Evolutionary conservation across 2,888 invertebrate genomes (phyloP), one percentile per base, ranked within the genome.

Genomic region (Andrena trimmerana): DNA sequence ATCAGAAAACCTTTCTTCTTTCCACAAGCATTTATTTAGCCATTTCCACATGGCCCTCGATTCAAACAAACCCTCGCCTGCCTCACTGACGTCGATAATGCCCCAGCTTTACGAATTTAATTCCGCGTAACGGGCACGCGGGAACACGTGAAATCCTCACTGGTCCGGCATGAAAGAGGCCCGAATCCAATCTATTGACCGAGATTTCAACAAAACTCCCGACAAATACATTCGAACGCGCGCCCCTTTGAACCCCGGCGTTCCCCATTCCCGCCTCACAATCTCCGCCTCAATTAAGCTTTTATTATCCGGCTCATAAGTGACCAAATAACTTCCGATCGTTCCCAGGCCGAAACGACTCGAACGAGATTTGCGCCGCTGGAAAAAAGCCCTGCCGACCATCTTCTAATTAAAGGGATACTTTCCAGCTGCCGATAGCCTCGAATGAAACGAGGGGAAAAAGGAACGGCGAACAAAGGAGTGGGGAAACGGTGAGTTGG

Each of bases 381-480:
- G 60, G 71, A 8, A 67, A 50, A 63, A 63, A 42, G 48, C 62
- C 5, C n/a, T 24, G 33, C 16, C 75, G 63, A 31, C 68, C 62
- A 52, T 78, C 67, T 72, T 68, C 78, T 81, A 81, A 81, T 81
- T 81, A 81, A 81, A 78, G 57, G 66, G 57, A 77, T 65, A 57
- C 69, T 60, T 50, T 20, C 50, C 20, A 29, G 66, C 69, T 75
- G 77, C 65, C 77, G 80, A 80, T 77, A 80, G 63, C 48, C 36
- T 33, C 65, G 42, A 67, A 70, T n/a, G 50, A 66, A 80, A 80
- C 42, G 6, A 59, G 24, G 2, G n/a, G 42, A 78, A 54, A 10
- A 62, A 31, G n/a, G 59, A 50, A 8, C 5, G 31, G 8, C 27
- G 20, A 36, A 29, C 10, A 33, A 68, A 54, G 63, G 24, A 33